Evolutionary conservation across 2,888 invertebrate species (phyloP), one percentile per base, ranked within the genome.

Genomic region (Melanostoma mellinum): DNA sequence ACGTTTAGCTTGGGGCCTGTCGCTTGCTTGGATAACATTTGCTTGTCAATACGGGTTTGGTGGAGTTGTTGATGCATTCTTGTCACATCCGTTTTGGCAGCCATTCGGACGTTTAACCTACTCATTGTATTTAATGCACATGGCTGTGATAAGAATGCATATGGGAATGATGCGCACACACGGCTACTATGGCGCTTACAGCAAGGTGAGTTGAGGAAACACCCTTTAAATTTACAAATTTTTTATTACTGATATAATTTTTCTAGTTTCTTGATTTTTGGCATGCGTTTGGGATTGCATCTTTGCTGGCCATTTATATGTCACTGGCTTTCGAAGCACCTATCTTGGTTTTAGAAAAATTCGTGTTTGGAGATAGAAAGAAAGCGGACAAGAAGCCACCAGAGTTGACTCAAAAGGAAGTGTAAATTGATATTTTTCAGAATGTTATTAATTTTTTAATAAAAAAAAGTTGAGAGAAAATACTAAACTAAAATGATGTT

Each of bases 21-120:
- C 84, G 3, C 36, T 87, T 2, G 42, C 80, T 1, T 87, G 86
- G 86, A 84, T 87, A 6, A 80, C 86, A 35, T 87, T 86, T 58
- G 84, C 85, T 2, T 87, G 87, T 10, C 73, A 67, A 36, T 81
- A 71, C 55, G 86, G 85, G 1, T 81, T 84, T 55, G 87, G 86
- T 2, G 86, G 86, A 35, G 52, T 73, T 20, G 36, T 87, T 6
- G 86, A 87, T 63, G 50, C 53, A 8, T 65, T 87, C 53, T 40
- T 87, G n/a, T 78, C 86, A 5, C 68, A 81, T 50, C 52, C 72
- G n/a, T 44, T 79, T 4, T 87, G 86, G 86, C 85, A 87, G 38
- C 86, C 86, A n/a, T 6, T 87, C 3, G 78, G 78, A 32, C 74
- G 86, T n/a, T 20, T 87, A 6, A 84, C 81, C 0, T 87, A 86